Evolutionary conservation across 35 echinoderm and acorn worm genomes (phyloP).

Genomic region (Lytechinus pictus): DNA sequence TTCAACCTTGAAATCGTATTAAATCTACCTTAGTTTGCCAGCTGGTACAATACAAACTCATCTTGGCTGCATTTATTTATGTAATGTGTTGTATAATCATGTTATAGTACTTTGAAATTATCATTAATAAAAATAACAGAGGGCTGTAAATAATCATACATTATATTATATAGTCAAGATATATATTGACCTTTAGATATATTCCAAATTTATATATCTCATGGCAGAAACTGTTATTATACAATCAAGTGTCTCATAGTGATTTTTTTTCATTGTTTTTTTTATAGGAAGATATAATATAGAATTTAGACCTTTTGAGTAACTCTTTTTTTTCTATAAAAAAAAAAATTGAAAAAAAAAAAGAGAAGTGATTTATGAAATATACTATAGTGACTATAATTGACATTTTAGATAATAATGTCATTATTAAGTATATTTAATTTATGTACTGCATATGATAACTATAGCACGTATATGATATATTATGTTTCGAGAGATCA

Average conservation of each 20-base stretch:
- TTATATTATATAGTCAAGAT: background rate
- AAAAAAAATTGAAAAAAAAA: background rate
- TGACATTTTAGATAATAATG: background rate
- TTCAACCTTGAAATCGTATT: background rate
- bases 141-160: background rate
- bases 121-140: background rate
- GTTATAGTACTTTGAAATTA: background rate
- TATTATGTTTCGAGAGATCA: background rate
- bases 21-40: background rate
- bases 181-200: conserved; percentile 43
- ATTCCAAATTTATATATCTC: conserved; percentile 45
- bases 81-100: background rate
- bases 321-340: background rate
- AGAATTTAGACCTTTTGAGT: background rate
- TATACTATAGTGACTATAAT: background rate
- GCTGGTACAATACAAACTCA: background rate
- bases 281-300: background rate
- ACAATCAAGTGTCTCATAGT: background rate
- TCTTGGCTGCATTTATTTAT: background rate
- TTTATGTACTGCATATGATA: background rate
- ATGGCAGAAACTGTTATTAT: background rate
- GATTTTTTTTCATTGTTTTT: background rate
- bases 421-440: background rate
- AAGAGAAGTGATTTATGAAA: background rate
- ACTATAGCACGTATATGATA: conserved; percentile 6